Conservation (phyloP, 2,113 vertebrate species). For the Setophaga coronata region DNA sequence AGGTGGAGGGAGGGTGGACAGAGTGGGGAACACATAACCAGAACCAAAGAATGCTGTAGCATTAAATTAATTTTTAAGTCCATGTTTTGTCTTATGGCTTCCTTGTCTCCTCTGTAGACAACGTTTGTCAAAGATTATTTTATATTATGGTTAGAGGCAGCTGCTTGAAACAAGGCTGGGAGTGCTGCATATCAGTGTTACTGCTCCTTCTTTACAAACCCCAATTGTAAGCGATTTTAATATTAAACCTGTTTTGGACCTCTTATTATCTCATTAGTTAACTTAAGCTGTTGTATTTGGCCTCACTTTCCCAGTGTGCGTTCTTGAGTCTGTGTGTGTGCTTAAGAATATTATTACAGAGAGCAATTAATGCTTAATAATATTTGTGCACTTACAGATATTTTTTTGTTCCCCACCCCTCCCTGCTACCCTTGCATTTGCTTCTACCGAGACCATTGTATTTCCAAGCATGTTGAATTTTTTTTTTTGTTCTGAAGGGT, state of each 20-base stretch:
- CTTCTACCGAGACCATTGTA: neutral
- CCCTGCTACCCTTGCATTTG: neutral
- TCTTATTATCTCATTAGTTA: neutral
- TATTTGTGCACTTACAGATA: neutral
- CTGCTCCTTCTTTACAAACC: neutral
- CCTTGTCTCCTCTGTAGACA: neutral
- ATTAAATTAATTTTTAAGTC: neutral
- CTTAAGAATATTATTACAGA: neutral
- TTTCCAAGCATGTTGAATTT: neutral
- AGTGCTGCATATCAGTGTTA: neutral
- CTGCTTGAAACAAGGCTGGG: neutral
- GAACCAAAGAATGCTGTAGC: neutral
- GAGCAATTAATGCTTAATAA: neutral
- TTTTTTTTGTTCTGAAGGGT: neutral
- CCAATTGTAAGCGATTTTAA: neutral
- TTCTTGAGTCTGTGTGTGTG: neutral
- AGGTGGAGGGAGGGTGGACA: neutral
- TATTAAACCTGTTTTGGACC: neutral
- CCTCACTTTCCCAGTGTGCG: neutral
- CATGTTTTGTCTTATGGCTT: neutral
- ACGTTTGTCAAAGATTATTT: neutral
- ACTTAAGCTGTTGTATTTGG: neutral
- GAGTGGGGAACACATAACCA: neutral
- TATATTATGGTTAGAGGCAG: neutral
- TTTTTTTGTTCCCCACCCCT: accelerated